Conservation (phyloP, 2,113 vertebrate species). For the Pagrus major region DNA sequence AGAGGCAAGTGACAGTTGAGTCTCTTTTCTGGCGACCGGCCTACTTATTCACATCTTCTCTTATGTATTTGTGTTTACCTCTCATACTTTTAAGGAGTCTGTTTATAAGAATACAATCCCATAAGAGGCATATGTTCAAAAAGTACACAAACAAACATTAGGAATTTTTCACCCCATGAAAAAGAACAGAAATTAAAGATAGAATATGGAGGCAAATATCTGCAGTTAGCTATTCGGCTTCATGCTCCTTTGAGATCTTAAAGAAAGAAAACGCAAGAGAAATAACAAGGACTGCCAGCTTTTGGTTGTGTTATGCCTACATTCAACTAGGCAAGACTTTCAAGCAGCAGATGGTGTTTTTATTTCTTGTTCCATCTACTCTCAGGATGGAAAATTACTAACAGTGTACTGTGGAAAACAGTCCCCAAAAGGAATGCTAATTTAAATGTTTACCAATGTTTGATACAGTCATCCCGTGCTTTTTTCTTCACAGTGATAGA, state of each 20-base stretch:
- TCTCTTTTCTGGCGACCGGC: background rate
- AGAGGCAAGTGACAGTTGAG: background rate
- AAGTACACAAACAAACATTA: background rate
- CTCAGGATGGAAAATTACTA: constrained; percentile 30
- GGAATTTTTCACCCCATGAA: background rate
- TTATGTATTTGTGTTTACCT: background rate
- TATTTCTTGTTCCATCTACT: constrained; percentile 33
- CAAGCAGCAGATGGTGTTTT: constrained; percentile 51
- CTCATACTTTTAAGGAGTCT: background rate
- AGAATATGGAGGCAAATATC: background rate
- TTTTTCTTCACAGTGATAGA: constrained; percentile 24
- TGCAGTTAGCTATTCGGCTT: background rate
- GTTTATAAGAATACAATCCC: background rate
- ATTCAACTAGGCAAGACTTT: constrained; percentile 16
- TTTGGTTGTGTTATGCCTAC: constrained; percentile 11
- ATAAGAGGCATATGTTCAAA: background rate
- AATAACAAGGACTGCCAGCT: background rate
- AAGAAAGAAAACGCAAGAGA: background rate
- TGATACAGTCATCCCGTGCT: constrained; percentile 18
- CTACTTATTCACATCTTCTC: background rate
- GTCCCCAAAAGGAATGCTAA: constrained; percentile 18
- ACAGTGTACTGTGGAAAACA: constrained; percentile 4
- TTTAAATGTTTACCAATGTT: constrained; percentile 19
- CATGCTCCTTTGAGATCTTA: constrained; percentile 1
- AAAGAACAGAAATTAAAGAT: background rate